phyloP scores from a whole-genome alignment of 2,113 vertebrate species.

The Eptesicus fuscus region DNA sequence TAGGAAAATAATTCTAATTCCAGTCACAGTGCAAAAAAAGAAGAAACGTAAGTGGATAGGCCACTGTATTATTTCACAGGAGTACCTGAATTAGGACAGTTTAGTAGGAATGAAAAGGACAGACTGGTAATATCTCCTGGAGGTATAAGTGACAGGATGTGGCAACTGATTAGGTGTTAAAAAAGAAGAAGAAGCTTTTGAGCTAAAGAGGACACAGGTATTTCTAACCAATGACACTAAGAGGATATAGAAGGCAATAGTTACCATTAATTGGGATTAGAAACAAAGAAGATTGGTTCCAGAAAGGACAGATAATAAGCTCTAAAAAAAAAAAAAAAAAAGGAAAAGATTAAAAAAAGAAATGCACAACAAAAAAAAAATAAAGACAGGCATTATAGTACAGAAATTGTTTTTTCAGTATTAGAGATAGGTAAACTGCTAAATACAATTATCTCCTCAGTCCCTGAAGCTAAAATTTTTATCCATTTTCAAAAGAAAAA shows the following conservation, averaged over 20 bases:
- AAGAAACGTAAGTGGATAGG: not conserved
- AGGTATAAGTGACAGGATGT: slow-evolving; percentile 18
- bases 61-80: not conserved
- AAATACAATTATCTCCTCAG: not conserved
- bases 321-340: not conserved
- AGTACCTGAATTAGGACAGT: slow-evolving; percentile 20
- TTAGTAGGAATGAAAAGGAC: slow-evolving; percentile 35
- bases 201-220: not conserved
- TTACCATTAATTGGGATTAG: not conserved
- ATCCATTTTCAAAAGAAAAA: not conserved
- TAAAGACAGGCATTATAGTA: not conserved
- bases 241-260: not conserved
- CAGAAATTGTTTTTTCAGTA: not conserved
- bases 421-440: not conserved
- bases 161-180: not conserved
- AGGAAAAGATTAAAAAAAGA: not conserved
- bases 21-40: not conserved
- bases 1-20: slow-evolving; percentile 16
- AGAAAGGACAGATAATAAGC: not conserved
- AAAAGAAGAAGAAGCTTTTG: not conserved
- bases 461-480: not conserved
- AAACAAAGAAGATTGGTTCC: slow-evolving; percentile 25
- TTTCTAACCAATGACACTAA: slow-evolving; percentile 1
- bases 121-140: not conserved
- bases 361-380: not conserved